Conservation (phyloP, 2,113 vertebrate genomes). For the Balaeniceps rex region DNA sequence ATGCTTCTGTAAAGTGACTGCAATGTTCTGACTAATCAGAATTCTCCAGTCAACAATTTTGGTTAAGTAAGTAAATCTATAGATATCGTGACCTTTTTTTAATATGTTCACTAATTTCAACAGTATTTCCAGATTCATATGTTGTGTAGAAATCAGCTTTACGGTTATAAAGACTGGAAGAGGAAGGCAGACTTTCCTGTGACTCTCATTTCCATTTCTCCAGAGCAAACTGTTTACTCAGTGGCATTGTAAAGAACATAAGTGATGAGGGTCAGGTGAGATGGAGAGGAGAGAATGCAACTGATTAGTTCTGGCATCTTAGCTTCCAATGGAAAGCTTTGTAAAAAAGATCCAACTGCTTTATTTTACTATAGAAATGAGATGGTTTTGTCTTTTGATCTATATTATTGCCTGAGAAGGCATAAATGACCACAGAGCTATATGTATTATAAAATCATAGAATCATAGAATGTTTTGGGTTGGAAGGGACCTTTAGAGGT, state of each 20-base stretch:
- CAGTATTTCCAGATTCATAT: not conserved
- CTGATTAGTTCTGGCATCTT: not conserved
- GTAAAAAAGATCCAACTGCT: not conserved
- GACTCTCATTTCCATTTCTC: not conserved
- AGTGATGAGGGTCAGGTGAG: not conserved
- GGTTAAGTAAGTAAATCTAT: not conserved
- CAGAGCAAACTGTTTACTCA: not conserved
- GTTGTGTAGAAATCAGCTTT: not conserved
- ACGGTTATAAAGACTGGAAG: not conserved
- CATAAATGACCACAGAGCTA: not conserved
- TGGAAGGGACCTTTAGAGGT: too few species aligned
- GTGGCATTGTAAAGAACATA: not conserved
- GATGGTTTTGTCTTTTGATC: not conserved
- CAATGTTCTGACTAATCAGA: not conserved
- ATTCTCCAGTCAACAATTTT: not conserved
- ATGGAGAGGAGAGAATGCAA: not conserved
- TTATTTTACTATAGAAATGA: not conserved
- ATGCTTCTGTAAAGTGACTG: not conserved
- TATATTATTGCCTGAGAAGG: not conserved
- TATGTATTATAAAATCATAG: too few species aligned
- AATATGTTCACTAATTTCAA: not conserved
- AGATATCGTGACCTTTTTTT: not conserved
- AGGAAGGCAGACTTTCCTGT: not conserved
- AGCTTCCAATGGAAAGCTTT: not conserved
- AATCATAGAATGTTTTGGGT: too few species aligned